Conservation (phyloP, 2,888 invertebrate species). For the Copidosoma aretas region DNA sequence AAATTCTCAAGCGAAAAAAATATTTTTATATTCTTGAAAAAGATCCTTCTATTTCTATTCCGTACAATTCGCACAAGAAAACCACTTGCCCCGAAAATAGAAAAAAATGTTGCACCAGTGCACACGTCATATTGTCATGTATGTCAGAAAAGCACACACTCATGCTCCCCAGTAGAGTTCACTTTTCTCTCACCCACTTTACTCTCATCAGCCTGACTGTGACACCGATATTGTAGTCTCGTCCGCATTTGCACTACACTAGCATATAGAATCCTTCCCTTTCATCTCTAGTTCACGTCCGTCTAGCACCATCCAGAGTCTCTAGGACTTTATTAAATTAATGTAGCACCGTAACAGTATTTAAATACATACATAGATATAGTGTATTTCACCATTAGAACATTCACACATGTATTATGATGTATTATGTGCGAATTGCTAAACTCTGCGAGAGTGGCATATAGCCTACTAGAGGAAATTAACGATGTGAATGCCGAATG, state of each 20-base stretch:
- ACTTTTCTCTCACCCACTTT: background rate
- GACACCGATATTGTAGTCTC: constrained; percentile 21
- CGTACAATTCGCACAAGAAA: too few relatives aligned
- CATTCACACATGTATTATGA: constrained; percentile 3
- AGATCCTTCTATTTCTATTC: too few relatives aligned
- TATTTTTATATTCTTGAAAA: too few relatives aligned
- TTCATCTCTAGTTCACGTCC: constrained; percentile 2
- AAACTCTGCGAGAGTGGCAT: background rate
- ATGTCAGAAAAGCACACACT: background rate
- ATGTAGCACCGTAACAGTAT: constrained; percentile 26
- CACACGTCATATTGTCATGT: too few relatives aligned
- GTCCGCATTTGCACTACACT: constrained; percentile 25
- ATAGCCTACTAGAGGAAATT: constrained; percentile 37
- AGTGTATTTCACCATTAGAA: background rate
- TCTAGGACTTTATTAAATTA: constrained; percentile 40
- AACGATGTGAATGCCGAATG: constrained; percentile 57
- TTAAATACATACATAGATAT: constrained; percentile 12
- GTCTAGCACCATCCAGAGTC: constrained; percentile 13
- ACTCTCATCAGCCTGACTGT: constrained; percentile 21
- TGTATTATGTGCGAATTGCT: background rate
- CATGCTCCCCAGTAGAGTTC: background rate
- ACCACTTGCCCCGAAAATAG: too few relatives aligned
- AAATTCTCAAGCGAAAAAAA: too few relatives aligned
- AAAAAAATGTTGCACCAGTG: background rate
- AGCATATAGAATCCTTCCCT: background rate